Percentiles rank a stretch among this genome's conserved stretches.
phyloP scores from a whole-genome alignment of 1,140 invertebrate species.

The Heterodera carotae region DNA sequence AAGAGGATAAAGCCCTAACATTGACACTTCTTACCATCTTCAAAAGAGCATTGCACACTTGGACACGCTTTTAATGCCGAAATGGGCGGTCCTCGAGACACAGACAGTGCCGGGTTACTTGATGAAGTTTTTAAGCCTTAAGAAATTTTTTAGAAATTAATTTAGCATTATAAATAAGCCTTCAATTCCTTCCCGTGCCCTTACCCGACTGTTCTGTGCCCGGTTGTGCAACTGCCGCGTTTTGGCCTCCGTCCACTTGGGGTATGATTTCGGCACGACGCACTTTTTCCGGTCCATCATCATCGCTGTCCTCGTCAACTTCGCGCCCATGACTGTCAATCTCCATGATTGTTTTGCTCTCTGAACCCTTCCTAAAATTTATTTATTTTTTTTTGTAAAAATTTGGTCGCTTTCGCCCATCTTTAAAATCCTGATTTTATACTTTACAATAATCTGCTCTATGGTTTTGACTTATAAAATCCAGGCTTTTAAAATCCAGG shows the following conservation, averaged over 20 bases:
- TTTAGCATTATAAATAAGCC: background rate
- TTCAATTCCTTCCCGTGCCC: conserved; percentile 16
- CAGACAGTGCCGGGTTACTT: background rate
- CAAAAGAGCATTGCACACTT: conserved; percentile 60
- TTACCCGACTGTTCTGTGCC: conserved; percentile 16
- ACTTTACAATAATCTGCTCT: no score
- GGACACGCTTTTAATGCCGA: conserved; percentile 43
- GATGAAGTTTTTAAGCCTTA: conserved; percentile 27
- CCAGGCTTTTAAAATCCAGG: no score
- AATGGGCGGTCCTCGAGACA: background rate
- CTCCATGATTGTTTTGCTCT: background rate
- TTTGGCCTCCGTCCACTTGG: conserved; percentile 18
- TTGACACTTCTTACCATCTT: conserved; percentile 57
- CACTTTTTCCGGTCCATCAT: conserved; percentile 23
- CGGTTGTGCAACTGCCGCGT: no score
- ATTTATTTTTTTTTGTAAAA: no score
- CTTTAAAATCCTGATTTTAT: no score
- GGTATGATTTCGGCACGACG: conserved; percentile 1
- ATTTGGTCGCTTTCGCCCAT: no score
- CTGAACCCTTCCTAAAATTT: no score
- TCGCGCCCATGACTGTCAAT: background rate
- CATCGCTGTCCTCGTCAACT: conserved; percentile 18
- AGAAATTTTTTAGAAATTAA: no score
- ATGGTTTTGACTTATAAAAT: no score
- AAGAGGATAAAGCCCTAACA: no score